Evolutionary conservation across 2,797 vertebrate species (phyloP).

Genomic region (Sebastes vulpes): DNA sequence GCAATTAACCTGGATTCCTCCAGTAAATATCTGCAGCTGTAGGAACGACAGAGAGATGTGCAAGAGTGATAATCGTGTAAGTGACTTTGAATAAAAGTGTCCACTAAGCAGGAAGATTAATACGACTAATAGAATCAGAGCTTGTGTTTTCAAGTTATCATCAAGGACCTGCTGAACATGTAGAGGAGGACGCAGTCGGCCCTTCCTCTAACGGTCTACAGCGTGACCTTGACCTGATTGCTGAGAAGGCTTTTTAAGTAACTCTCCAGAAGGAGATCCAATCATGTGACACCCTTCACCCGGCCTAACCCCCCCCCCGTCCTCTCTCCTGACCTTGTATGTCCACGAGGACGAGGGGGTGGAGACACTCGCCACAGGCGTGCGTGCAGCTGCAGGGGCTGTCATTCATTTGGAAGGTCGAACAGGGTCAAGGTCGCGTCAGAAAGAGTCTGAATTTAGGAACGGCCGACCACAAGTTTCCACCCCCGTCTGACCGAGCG

Average conservation of each 20-base stretch:
- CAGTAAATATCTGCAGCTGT: constrained; percentile 80
- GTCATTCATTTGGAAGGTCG: constrained; percentile 72
- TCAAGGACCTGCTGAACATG: constrained; percentile 71
- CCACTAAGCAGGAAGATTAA: constrained; percentile 81
- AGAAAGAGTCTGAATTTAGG: constrained; percentile 37
- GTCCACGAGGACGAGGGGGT: constrained; percentile 53
- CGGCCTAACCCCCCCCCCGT: constrained; percentile 44
- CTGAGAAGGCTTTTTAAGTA: constrained; percentile 84
- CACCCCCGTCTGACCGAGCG: neutral
- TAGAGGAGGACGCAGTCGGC: constrained; percentile 4
- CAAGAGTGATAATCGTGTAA: constrained; percentile 77
- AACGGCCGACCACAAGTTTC: constrained; percentile 17
- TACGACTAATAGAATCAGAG: constrained; percentile 77
- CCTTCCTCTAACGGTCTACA: constrained; percentile 13
- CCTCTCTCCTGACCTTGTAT: constrained; percentile 71
- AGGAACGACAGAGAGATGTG: constrained; percentile 73
- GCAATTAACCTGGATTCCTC: constrained; percentile 84
- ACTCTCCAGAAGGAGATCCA: constrained; percentile 83
- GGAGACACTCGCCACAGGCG: constrained; percentile 39
- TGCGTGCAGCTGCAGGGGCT: constrained; percentile 44
- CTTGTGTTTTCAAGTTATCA: constrained; percentile 71
- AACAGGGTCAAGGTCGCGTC: constrained; percentile 65
- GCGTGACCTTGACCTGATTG: constrained; percentile 85
- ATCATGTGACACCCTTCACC: constrained; percentile 84
- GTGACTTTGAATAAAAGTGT: constrained; percentile 84